Evolutionary conservation across 2,797 vertebrate species (phyloP), one percentile per base, ranked within the genome.

Genomic region (Paguma larvata): DNA sequence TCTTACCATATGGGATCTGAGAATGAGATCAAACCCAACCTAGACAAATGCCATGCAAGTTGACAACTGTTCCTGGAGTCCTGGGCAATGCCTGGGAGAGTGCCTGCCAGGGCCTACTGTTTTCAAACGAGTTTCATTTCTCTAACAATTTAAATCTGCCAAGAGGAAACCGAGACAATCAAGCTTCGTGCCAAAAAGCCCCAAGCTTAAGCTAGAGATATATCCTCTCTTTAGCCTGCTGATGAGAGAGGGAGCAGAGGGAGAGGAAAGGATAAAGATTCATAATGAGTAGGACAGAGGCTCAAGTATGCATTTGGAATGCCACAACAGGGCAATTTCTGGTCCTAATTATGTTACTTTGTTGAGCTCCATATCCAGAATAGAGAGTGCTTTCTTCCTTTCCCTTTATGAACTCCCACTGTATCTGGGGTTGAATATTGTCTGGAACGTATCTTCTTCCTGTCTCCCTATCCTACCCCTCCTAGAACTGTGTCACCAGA

Each of bases 1-100:
- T 96, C 95, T 97, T 85, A 92, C 96, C 98, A 97, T 97, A 96
- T 97, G 97, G 97, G 95, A 97, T 89, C 88, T 94, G 96, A 98
- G 97, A 96, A 78, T 34, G 95, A 89, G 97, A 97, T 97, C 94
- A 97, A 97, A 98, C 94, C 80, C 95, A 95, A 68, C 91, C 87
- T 77, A 62, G 84, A 97, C 93, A 86, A 96, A 94, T 85, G 67
- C 87, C 82, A 67, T 46, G 10, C 73, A 53, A 85, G 21, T 56
- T 34, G 44, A 97, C 94, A 97, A 96, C 97, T 93, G 94, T 94
- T 97, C 97, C 95, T 32, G 25, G 41, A 87, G 91, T 95, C 97
- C 98, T 95, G 95, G 97, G 98, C 98, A 97, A 84, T 2, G 41
- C 93, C 83, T 56, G 67, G 73, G 94, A 96, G 44, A 44, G 15